Base-by-base conservation (phyloP, 2,113 vertebrate genomes). In the Puma concolor region DNA sequence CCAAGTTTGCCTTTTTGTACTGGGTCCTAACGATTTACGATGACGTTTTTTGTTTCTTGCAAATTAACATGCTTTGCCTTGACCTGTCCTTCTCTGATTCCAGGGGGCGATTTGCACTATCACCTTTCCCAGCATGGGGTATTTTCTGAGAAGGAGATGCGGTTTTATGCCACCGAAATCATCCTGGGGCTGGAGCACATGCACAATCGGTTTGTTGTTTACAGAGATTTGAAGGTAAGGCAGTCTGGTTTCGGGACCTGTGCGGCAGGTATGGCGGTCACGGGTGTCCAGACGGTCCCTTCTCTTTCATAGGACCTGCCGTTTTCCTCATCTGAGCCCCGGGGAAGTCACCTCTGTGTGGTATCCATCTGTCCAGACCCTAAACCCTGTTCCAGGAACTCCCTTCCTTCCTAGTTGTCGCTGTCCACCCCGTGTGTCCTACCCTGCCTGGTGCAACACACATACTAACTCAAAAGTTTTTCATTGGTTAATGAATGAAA, bases 71-170 rank as follows among this genome's bases (percentile, higher is more conserved):
- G 3, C 52, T 12, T 38, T 38, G 74, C 48, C 27, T 41, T 63
- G 19, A 76, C 71, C 12, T 77, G 52, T 44, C 38, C 16, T 0
- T 50, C 33, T 96, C 85, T 48, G 12, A 0, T 95, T 98, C 11
- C 96, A 99, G 99, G 99, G 17, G 99, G 99, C 0, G 99, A 99
- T 97, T 98, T 99, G 98, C 99, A 99, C 98, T 99, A 99, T 96
- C 99, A 99, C 98, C 99, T 99, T 85, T 99, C 99, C 7, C 99
- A 99, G 97, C 99, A 99, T 0, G 99, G 99, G 1, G 99, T 99
- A 33, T 99, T 99, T 98, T 99, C 99, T 1, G 99, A 99, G 98
- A 99, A 99, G 95, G 99, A 99, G 98, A 99, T 99, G 99, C 99
- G 99, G 19, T 99, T 99, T 98, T 99, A 99, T 54, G 99, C 99